Evolutionary conservation across 2,113 vertebrate species (phyloP).

Genomic region (Limnothrissa miodon): DNA sequence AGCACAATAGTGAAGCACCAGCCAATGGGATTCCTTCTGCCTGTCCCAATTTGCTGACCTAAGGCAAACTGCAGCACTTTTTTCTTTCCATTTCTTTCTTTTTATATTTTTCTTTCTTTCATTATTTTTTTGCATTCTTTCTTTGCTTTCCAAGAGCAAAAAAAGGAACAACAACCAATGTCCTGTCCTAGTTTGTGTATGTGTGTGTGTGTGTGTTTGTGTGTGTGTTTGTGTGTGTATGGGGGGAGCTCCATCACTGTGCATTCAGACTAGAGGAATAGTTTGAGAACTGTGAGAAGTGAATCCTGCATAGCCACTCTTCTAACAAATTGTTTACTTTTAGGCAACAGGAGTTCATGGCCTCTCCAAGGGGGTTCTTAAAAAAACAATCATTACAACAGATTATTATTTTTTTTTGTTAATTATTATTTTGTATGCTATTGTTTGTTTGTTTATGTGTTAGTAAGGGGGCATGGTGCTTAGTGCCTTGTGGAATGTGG

Average conservation of each 20-base stretch:
- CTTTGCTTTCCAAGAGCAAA: background rate
- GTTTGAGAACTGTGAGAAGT: background rate
- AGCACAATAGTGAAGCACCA: background rate
- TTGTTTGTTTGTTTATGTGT: background rate
- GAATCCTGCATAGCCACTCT: background rate
- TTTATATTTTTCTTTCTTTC: background rate
- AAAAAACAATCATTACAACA: background rate
- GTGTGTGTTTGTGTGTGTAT: background rate
- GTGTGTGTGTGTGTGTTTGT: conserved; percentile 4
- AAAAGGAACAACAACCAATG: background rate
- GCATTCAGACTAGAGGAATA: background rate
- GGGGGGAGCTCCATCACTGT: background rate
- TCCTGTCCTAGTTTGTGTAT: background rate
- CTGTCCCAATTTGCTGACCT: background rate
- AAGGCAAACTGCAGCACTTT: background rate
- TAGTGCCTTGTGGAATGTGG: background rate
- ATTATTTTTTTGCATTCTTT: background rate
- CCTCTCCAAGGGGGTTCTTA: background rate
- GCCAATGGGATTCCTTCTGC: background rate
- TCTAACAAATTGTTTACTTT: background rate
- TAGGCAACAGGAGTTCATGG: background rate
- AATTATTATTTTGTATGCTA: too few species aligned
- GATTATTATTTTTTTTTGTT: too few species aligned
- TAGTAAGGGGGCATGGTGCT: background rate
- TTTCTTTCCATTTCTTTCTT: background rate